Evolutionary conservation across 2,113 vertebrate genomes (phyloP).

Genomic region (Lepus europaeus): DNA sequence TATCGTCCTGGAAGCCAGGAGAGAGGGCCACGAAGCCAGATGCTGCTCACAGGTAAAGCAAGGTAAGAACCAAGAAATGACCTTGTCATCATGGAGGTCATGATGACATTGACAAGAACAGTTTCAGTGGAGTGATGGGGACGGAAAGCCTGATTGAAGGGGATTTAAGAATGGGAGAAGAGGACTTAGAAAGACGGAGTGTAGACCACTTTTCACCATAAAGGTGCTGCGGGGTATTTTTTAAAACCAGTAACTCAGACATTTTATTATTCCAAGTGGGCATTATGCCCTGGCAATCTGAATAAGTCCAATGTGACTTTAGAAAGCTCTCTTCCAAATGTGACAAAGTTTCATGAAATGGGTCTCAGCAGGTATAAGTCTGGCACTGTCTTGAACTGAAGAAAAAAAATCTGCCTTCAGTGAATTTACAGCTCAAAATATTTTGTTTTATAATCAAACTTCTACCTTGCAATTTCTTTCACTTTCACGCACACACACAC

Average conservation of each 20-base stretch:
- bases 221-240: not conserved
- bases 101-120: not conserved
- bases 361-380: constrained; percentile 54
- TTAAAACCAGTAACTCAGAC: not conserved
- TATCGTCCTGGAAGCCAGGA: not conserved
- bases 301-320: constrained; percentile 29
- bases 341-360: constrained; percentile 54
- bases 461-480: constrained; percentile 8
- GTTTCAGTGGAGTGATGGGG: not conserved
- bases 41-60: not conserved
- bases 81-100: not conserved
- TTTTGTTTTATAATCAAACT: constrained; percentile 52
- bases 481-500: not conserved
- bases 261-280: not conserved
- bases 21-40: not conserved
- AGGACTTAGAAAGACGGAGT: not conserved
- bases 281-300: not conserved
- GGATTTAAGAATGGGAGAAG: not conserved
- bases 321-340: constrained; percentile 56
- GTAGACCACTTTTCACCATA: not conserved
- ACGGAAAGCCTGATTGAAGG: not conserved
- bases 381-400: constrained; percentile 20
- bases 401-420: constrained; percentile 60
- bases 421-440: constrained; percentile 51
- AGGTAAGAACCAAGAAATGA: not conserved